Evolutionary conservation across 1,140 invertebrate species (phyloP).

Genomic region (Teleogryllus occipitalis): DNA sequence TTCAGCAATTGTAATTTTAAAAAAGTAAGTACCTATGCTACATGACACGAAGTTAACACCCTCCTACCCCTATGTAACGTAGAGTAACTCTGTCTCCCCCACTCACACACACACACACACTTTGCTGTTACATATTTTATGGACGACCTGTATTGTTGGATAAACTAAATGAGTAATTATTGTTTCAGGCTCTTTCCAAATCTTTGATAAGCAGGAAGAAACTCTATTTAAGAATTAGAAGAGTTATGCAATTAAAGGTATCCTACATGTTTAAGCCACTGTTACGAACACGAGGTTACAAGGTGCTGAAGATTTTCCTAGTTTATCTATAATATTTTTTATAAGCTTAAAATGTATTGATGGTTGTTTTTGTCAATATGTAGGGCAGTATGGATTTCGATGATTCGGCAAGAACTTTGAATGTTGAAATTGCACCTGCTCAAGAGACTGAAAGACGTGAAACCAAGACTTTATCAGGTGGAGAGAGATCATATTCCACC

Average conservation of each 20-base stretch:
- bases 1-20: no score
- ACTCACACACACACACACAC: no score
- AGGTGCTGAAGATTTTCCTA: background rate
- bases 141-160: no score
- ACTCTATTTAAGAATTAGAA: background rate
- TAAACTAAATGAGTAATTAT: no score
- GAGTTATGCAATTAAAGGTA: background rate
- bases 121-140: no score
- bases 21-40: no score
- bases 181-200: background rate
- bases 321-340: background rate
- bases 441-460: conserved; percentile 34
- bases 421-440: conserved; percentile 33
- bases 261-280: background rate
- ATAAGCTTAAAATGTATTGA: background rate
- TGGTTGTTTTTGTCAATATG: background rate
- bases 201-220: background rate
- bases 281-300: background rate
- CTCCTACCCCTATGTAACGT: no score
- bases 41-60: no score
- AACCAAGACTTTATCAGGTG: conserved; percentile 75
- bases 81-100: no score
- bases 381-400: background rate
- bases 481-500: conserved; percentile 90
- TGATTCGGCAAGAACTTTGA: background rate